These are phyloP conservation scores for Scaptomyza tumidula DNA, from an alignment of 2,888 invertebrate species.

Conservation along the genomic window DNA sequence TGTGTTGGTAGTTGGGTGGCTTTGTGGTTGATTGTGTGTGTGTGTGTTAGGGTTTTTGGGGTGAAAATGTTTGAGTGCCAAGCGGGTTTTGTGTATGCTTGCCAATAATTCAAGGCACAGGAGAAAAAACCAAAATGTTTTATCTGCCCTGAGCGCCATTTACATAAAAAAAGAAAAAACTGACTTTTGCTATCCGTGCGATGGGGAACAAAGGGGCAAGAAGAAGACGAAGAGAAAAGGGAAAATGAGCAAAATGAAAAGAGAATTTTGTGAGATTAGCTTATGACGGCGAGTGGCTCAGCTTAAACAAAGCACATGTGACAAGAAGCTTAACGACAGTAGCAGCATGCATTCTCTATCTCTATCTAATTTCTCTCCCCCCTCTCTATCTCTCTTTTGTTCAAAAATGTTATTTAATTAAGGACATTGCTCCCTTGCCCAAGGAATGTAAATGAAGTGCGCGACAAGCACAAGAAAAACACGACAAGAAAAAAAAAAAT, in stretches of 20 bases:
- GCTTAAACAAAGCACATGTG: constrained; percentile 55
- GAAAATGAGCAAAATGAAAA: constrained; percentile 35
- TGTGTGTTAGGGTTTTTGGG: not conserved
- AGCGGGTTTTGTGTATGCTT: constrained; percentile 56
- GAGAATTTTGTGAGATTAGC: constrained; percentile 68
- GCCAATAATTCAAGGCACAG: constrained; percentile 69
- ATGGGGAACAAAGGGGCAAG: constrained; percentile 17
- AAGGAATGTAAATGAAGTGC: constrained; percentile 70
- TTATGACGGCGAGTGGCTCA: constrained; percentile 54
- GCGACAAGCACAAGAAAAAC: constrained; percentile 20
- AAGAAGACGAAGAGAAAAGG: constrained; percentile 15
- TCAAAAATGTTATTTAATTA: constrained; percentile 64
- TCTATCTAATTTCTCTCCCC: too few relatives aligned
- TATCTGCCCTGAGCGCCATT: constrained; percentile 67
- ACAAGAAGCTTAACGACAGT: constrained; percentile 46
- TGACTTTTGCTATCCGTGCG: constrained; percentile 42
- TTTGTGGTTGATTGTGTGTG: not conserved
- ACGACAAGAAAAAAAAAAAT: constrained; percentile 31
- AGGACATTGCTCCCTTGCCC: constrained; percentile 71
- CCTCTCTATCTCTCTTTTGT: not conserved
- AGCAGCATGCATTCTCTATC: not conserved
- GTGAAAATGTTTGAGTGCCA: constrained; percentile 53
- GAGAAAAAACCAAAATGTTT: constrained; percentile 51
- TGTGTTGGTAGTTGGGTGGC: constrained; percentile 1
- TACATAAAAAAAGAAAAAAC: constrained; percentile 60